Evolutionary conservation across 2,888 invertebrate genomes (phyloP).

Genomic region (Drosophila putrida): DNA sequence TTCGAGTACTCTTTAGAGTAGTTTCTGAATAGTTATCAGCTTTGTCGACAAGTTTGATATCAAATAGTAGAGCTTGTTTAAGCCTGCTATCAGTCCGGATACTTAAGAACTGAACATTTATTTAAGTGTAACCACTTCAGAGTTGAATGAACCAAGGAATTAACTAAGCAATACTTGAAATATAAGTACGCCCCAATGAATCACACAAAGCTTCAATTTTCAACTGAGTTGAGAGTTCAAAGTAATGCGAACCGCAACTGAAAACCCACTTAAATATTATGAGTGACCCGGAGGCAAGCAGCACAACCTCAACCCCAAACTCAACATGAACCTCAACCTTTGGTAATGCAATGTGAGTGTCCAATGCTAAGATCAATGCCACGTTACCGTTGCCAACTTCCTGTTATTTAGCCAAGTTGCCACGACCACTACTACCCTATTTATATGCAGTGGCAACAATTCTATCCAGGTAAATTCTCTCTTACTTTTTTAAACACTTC

Average conservation of each 20-base stretch:
- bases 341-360: conserved; percentile 34
- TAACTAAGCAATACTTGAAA: conserved; percentile 55
- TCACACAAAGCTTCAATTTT: conserved; percentile 46
- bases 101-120: conserved; percentile 7
- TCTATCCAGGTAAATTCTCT: conserved; percentile 23
- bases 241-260: conserved; percentile 37
- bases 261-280: conserved; percentile 59
- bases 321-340: conserved; percentile 64
- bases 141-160: conserved; percentile 47
- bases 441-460: conserved; percentile 53
- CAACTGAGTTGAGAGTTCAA: conserved; percentile 35
- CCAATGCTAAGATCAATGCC: conserved; percentile 81
- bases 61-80: conserved; percentile 17
- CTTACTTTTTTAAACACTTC: conserved; percentile 67
- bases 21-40: conserved; percentile 28
- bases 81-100: conserved; percentile 29
- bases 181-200: conserved; percentile 32
- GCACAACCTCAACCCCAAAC: conserved; percentile 38
- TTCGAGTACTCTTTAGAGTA: conserved; percentile 8
- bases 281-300: conserved; percentile 64
- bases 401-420: conserved; percentile 50
- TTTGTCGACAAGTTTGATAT: conserved; percentile 7
- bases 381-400: conserved; percentile 66
- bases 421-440: conserved; percentile 73
- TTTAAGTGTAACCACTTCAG: conserved; percentile 38